phyloP scores from a whole-genome alignment of 2,113 vertebrate species.

The Pitta sordida region DNA sequence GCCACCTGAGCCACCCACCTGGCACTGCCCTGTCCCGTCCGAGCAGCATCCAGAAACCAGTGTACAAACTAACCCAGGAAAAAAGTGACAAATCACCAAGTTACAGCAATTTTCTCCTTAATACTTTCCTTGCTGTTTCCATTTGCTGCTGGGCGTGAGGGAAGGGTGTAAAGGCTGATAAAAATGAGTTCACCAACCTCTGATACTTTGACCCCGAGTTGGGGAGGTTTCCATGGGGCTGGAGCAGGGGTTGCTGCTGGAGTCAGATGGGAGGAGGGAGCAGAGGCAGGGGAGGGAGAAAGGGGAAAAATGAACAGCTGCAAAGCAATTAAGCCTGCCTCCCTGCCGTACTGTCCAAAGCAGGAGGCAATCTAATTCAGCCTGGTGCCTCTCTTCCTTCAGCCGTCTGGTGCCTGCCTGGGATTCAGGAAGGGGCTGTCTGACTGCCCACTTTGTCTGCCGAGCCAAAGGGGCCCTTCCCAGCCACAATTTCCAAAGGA shows the following conservation, averaged over 20 bases:
- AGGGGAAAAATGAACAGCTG: constrained; percentile 58
- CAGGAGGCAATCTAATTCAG: constrained; percentile 64
- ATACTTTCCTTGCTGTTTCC: neutral
- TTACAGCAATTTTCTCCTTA: neutral
- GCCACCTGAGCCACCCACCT: neutral
- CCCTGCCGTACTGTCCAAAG: constrained; percentile 49
- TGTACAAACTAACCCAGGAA: neutral
- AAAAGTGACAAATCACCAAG: neutral
- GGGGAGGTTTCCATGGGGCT: neutral
- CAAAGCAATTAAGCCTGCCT: constrained; percentile 55
- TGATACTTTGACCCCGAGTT: neutral
- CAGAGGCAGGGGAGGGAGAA: neutral
- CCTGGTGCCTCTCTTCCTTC: constrained; percentile 72
- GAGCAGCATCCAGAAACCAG: neutral
- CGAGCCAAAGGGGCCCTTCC: constrained; percentile 58
- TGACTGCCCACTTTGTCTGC: constrained; percentile 64
- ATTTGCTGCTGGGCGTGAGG: neutral
- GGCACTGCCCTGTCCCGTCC: neutral
- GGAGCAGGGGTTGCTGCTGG: neutral
- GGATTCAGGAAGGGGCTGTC: constrained; percentile 64
- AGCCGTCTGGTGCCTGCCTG: constrained; percentile 70
- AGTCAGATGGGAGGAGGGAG: neutral
- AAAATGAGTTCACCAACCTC: neutral
- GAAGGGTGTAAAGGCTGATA: neutral
- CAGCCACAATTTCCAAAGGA: constrained; percentile 62